These are phyloP conservation scores for Osmoderma eremita DNA, from an alignment of 2,888 invertebrate genomes.

Conservation along the genomic window DNA sequence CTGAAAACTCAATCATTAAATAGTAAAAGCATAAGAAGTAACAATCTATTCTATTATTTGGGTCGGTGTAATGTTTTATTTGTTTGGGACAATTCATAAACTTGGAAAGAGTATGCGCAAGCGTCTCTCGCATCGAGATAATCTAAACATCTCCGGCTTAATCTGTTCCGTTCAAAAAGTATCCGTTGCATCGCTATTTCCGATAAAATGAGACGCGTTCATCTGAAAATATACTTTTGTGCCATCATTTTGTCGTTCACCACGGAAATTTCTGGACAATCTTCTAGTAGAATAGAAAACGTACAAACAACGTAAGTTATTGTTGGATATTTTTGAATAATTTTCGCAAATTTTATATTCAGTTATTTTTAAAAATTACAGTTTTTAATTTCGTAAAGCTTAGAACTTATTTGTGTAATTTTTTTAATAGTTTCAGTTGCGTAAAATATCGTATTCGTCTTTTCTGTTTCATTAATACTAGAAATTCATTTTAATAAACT, in stretches of 20 bases:
- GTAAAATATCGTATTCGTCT: no score
- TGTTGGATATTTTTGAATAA: neutral
- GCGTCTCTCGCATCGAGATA: conserved; percentile 19
- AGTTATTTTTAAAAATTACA: no score
- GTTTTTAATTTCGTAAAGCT: no score
- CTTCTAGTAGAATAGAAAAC: conserved; percentile 1
- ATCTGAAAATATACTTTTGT: conserved; percentile 8
- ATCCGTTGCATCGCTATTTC: conserved; percentile 1
- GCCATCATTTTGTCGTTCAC: neutral
- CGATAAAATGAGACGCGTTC: conserved; percentile 18
- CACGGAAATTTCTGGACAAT: neutral
- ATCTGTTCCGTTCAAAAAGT: conserved; percentile 29
- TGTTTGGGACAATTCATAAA: conserved; percentile 14
- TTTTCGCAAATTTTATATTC: neutral
- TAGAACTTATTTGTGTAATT: no score
- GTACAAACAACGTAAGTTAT: conserved; percentile 29
- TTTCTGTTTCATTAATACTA: no score
- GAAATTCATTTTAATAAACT: neutral
- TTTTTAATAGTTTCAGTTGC: no score
- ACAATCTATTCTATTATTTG: no score
- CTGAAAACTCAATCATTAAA: no score
- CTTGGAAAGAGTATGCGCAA: conserved; percentile 22
- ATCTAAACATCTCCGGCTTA: conserved; percentile 18
- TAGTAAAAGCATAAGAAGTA: no score
- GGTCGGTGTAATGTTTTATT: conserved; percentile 1